Evolutionary conservation across 2,797 vertebrate genomes (phyloP), one percentile per base, ranked within the genome.

Genomic region (Arnoldichthys spilopterus): DNA sequence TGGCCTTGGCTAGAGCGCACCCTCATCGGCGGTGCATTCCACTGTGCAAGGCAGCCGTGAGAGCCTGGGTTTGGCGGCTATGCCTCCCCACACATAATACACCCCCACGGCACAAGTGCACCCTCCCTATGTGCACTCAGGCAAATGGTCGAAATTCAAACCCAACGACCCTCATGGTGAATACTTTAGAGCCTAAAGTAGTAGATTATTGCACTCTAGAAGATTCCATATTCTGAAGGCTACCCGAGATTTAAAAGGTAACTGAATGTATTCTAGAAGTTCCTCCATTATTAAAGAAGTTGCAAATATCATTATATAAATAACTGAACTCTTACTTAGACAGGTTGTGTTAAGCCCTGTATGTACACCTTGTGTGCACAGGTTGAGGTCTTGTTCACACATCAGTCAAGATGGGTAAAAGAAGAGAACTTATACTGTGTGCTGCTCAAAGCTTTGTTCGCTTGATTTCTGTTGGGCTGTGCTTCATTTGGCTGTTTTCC

Each of bases 21-120:
- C 93, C 89, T 72, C 91, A 93, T 93, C 82, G 72, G 84, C n/a
- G 79, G 84, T 81, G 87, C 91, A 93, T 94, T 93, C 92, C 91
- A 81, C 85, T 80, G 73, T 79, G 87, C 85, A 88, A 92, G 86
- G 88, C 86, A 90, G 87, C 88, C 91, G 56, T 91, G 88, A 89
- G 84, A 88, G 88, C 73, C 67, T 77, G 66, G 40, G 74, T 74
- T 81, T 80, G 76, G 78, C 71, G 24, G 79, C 82, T 76, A 47
- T 43, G 75, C 85, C 54, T 74, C 56, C 76, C 78, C 79, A 80
- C 76, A 79, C 74, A 87, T 69, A 67, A 86, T 82, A 84, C 69
- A 85, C 84, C 81, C 86, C 79, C 73, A 89, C 85, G 83, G 68
- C 76, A 84, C 83, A 86, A 82, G 85, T 86, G 71, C 77, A 88